Conservation (phyloP, 2,113 vertebrate genomes). For the Trochalopteron elliotii region DNA sequence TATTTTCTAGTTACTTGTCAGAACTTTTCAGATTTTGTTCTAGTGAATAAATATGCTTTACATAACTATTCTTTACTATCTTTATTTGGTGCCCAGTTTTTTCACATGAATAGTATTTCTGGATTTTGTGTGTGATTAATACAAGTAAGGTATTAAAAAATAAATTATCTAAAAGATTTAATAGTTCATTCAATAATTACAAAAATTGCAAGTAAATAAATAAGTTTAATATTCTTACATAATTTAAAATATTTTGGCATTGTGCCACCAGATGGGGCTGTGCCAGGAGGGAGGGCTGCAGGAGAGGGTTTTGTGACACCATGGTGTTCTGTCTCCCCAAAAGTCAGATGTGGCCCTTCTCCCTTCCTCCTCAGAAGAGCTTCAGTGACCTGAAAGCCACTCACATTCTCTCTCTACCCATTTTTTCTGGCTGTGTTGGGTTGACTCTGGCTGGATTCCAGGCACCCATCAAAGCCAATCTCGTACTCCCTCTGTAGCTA, state of each 20-base stretch:
- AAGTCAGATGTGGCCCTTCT: background rate
- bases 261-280: fast-evolving
- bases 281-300: background rate
- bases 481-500: background rate
- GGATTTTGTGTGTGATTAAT: background rate
- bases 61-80: background rate
- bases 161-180: background rate
- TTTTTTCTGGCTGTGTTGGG: background rate
- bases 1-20: background rate
- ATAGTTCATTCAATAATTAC: background rate
- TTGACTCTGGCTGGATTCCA: background rate
- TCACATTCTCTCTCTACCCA: fast-evolving
- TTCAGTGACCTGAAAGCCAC: background rate
- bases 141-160: background rate
- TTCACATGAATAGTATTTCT: background rate
- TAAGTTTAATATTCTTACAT: background rate
- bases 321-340: background rate
- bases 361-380: background rate
- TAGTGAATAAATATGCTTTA: background rate
- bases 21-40: background rate
- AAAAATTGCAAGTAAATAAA: background rate
- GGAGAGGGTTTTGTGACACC: fast-evolving
- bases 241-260: background rate
- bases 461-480: background rate
- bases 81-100: background rate